These are phyloP conservation scores for Merodon equestris DNA, from an alignment of 2,888 invertebrate species.

Conservation along the genomic window DNA sequence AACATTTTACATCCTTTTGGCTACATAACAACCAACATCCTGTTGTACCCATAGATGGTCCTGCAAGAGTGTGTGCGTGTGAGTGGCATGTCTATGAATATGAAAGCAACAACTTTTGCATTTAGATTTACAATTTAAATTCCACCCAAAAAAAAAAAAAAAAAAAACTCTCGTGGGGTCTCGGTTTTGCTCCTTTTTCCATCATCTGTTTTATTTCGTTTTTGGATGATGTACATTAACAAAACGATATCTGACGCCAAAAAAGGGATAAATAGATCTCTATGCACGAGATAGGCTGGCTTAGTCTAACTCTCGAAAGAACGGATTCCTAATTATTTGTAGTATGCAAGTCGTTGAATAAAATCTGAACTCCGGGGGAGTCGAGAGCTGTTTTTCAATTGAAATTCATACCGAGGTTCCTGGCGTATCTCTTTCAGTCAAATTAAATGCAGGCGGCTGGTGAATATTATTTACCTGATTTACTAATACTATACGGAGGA, in stretches of 20 bases:
- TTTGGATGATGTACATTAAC: conserved; percentile 56
- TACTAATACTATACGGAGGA: neutral
- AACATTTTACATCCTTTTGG: conserved; percentile 68
- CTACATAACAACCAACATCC: conserved; percentile 64
- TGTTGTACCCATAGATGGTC: conserved; percentile 30
- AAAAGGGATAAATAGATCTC: neutral
- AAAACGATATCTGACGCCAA: neutral
- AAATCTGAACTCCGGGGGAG: conserved; percentile 20
- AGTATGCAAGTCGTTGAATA: conserved; percentile 33
- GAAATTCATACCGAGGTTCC: conserved; percentile 10
- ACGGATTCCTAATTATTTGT: conserved; percentile 58
- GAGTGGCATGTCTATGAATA: conserved; percentile 57
- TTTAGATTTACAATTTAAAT: conserved; percentile 69
- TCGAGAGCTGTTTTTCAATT: conserved; percentile 40
- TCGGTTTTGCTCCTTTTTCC: neutral
- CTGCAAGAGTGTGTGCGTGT: neutral
- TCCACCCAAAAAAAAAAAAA: conserved; percentile 38
- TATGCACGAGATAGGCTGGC: too few relatives aligned
- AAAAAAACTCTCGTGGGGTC: neutral
- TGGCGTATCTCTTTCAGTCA: conserved; percentile 29
- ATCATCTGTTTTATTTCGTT: neutral
- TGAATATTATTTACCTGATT: conserved; percentile 11
- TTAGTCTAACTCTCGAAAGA: conserved; percentile 29
- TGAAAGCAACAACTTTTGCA: conserved; percentile 63
- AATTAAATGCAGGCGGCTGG: conserved; percentile 27